Base-by-base conservation (phyloP, 2,888 invertebrate genomes). In the Tuberolachnus salignus region DNA sequence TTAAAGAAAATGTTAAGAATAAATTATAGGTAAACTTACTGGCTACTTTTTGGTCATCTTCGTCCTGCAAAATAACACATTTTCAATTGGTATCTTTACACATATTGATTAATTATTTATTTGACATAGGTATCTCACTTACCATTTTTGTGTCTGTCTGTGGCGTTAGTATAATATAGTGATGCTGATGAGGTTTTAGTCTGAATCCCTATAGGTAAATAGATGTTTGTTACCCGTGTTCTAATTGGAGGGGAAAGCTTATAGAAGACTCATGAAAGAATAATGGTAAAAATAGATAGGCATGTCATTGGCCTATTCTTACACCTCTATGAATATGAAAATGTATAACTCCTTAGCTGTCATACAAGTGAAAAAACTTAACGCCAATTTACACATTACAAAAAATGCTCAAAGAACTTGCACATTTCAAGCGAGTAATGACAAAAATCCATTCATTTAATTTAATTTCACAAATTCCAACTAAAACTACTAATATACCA, bases 31-130 rank as follows among this genome's bases (percentile, higher is more conserved):
- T 21, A 21, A 55, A 83, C 84, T 84, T 81, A 84, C 84, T 84
- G 74, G 83, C 83, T 83, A 84, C 83, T 82, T 84, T 84, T 81
- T 84, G 84, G 59, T 84, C 84, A 80, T 84, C 84, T 81, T 84
- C 84, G 57, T 84, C 84, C 84, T 84, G 82, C 13, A 82, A 61
- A 9, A 61, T n/a, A 63, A 78, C 49, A 51, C 1, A 11, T 49
- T 44, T 70, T 44, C 23, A 44, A 57, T 67, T 11, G 23, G 23
- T 26, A n/a, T 3, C 26, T 21, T 23, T 59, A 59, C 16, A 26
- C 16, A 16, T 26, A 61, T 61, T 34, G 23, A 10, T 61, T 6
- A 2, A 46, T 61, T 61, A 42, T 1, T n/a, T 61, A n/a, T 42
- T 42, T 55, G 9, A 16, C 16, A 3, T 23, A 71, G 1, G 3